Evolutionary conservation across 2,113 vertebrate genomes (phyloP), one percentile per base, ranked within the genome.

Genomic region (Peromyscus maniculatus): DNA sequence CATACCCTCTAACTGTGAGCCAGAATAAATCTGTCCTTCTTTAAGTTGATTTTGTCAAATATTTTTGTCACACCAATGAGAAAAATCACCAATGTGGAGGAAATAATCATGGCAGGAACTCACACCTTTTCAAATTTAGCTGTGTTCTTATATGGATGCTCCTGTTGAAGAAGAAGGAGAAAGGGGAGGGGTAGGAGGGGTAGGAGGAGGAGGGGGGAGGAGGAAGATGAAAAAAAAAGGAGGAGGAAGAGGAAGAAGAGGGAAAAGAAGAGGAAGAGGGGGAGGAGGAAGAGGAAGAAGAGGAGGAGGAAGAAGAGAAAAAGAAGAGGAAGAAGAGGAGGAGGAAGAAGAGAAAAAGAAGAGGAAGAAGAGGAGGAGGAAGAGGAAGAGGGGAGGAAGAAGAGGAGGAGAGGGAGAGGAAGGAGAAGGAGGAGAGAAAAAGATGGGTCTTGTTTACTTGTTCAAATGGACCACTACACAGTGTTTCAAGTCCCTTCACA

Each of bases 241-340:
- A 31, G 11, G 28, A 67, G 13, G 31, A 69, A 13, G 5, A 69
- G 31, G 31, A 69, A 15, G 19, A 19, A 55, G 1, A 80, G 12
- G 21, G 11, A 67, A 22, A 64, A 28, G 10, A 67, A 12, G 0
- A 67, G 11, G 9, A 33, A 5, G 7, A 71, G 0, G 2, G 36
- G 2, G 3, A 36, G 33, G 5, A 69, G 5, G 31, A 69, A 11
- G 5, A 33, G 0, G 12, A 36, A 0, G 36, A 13, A 5, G 10
- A 28, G 7, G 11, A 31, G 26, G 17, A 59, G 5, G 62, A 24
- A 6, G 62, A 24, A 22, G 21, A 62, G 6, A 43, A 43, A 43
- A 43, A 43, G 59, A 62, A 21, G 62, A 5, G 16, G 33, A 5
- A 26, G 6, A 3, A 22, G 17, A 9, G 4, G 8, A 7, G 10